Percentiles rank a stretch among this genome's conserved stretches.
Evolutionary conservation across 2,888 invertebrate species (phyloP).

Genomic region (Leptura quadrifasciata): DNA sequence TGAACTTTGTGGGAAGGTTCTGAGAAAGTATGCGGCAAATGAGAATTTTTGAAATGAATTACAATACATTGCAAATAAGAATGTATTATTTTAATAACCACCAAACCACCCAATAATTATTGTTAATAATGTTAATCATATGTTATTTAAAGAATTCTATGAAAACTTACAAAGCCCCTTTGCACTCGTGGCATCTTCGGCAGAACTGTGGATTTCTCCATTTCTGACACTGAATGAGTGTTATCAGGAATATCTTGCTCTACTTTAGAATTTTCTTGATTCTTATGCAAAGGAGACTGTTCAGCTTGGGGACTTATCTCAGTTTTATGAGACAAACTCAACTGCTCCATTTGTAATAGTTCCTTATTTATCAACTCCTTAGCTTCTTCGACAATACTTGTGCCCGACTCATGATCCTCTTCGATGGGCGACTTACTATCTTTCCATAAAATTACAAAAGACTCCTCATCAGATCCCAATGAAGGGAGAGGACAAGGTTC

Average conservation of each 20-base stretch:
- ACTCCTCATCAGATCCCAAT: conserved; percentile 56
- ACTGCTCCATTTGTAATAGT: conserved; percentile 46
- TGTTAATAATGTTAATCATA: too few relatives aligned
- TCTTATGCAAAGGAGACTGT: neutral
- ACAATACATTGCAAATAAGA: too few relatives aligned
- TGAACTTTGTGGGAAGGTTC: too few relatives aligned
- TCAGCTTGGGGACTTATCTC: neutral
- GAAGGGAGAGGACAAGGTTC: conserved; percentile 51
- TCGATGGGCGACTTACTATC: conserved; percentile 42
- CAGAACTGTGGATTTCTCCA: conserved; percentile 38
- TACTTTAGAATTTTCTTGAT: neutral
- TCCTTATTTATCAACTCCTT: conserved; percentile 57
- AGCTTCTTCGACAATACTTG: conserved; percentile 53
- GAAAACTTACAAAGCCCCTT: conserved; percentile 43
- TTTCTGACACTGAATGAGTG: neutral
- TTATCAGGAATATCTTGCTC: neutral
- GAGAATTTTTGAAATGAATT: too few relatives aligned
- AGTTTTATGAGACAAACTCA: neutral
- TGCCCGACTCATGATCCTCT: conserved; percentile 38
- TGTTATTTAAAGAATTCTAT: neutral
- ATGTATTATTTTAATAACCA: too few relatives aligned
- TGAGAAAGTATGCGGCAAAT: too few relatives aligned
- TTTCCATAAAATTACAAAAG: conserved; percentile 61
- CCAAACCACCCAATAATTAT: too few relatives aligned
- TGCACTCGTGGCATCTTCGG: conserved; percentile 45